phyloP scores from a whole-genome alignment of 2,797 vertebrate genomes.

The Chaetophractus vellerosus region DNA sequence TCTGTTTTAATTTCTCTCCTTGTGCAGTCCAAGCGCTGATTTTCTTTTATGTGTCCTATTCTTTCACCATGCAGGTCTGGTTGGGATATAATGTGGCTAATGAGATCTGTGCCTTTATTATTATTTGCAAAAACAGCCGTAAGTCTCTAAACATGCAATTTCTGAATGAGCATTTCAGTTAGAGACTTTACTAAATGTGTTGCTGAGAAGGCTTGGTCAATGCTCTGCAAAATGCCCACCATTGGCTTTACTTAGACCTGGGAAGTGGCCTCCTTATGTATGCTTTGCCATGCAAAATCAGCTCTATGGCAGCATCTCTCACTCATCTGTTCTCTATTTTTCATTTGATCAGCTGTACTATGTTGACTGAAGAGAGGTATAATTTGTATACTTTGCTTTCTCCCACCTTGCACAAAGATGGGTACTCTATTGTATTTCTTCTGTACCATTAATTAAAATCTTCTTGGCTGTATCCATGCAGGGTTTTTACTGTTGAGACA shows the following conservation, averaged over 20 bases:
- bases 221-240: neutral
- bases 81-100: neutral
- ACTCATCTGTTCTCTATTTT: neutral
- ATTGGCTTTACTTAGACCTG: neutral
- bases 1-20: conserved; percentile 36
- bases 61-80: neutral
- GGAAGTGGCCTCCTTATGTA: neutral
- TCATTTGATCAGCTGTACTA: neutral
- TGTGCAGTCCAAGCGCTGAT: neutral
- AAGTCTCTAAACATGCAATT: conserved; percentile 35
- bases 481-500: neutral
- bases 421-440: conserved; percentile 13
- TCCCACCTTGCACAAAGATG: neutral
- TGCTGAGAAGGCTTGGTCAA: neutral
- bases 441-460: neutral
- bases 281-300: neutral
- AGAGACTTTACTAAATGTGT: neutral
- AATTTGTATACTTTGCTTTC: conserved; percentile 50
- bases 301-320: neutral
- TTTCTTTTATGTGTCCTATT: neutral
- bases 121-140: conserved; percentile 40
- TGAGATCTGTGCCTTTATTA: conserved; percentile 31
- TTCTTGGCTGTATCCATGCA: neutral
- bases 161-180: neutral
- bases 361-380: neutral